Base-by-base conservation (phyloP, 2,797 vertebrate genomes). In the Leucoraja ocellata region DNA sequence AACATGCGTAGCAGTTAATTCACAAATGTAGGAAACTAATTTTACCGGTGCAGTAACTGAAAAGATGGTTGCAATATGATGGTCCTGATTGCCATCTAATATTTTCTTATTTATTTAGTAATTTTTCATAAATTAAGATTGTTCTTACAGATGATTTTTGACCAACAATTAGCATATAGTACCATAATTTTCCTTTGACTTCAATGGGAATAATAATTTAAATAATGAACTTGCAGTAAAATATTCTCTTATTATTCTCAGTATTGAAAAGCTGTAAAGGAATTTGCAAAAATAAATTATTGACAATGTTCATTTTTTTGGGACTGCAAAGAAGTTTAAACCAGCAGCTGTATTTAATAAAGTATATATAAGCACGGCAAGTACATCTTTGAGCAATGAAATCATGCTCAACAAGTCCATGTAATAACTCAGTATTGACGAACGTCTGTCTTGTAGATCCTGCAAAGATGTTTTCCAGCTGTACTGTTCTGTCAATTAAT, bases 401-500 rank as follows among this genome's bases (percentile, higher is more conserved):
- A 86, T 28, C 54, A 86, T 63, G 25, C 63, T 86, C 63, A 86
- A 86, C 54, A 54, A 86, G 83, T 61, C 83, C 10, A 63, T 63
- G n/a, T 86, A 86, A 86, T 86, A 86, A 86, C 14, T 86, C 83
- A 86, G 54, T 25, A 86, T 61, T 28, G 46, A 63, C 58, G 83
- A 58, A 63, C 23, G 83, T 86, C 83, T 86, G 54, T 86, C 58
- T 86, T 86, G 83, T 58, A 86, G 83, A 86, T 54, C 18, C 28
- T 86, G 16, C 58, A 58, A 28, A 86, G 83, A 86, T 86, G 83
- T 86, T 86, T 86, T 86, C 83, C 83, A 86, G 54, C 83, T 86
- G 83, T n/a, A 86, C 39, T n/a, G 25, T 86, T 28, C 83, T 86
- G 83, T 86, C 83, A 86, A 74, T 86, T 86, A 61, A 86, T 86